Conservation (phyloP, 2,888 invertebrate species). For the Sarcophaga carnaria region DNA sequence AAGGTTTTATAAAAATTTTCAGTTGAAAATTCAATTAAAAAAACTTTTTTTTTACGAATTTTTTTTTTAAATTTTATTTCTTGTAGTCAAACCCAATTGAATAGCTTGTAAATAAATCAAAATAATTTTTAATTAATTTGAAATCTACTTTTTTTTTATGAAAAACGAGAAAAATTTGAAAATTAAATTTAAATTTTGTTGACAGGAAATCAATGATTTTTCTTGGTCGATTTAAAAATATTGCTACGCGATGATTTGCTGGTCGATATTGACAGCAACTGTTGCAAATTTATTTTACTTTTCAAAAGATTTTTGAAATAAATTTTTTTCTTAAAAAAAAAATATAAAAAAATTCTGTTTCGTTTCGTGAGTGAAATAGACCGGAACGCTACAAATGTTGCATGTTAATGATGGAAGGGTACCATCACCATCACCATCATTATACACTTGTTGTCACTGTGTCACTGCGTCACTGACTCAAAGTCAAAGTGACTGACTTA, state of each 20-base stretch:
- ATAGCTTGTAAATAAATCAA: too few relatives aligned
- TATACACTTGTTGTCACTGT: neutral
- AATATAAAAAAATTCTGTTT: neutral
- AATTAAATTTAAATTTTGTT: conserved; percentile 22
- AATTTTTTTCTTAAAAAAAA: neutral
- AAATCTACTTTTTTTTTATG: too few relatives aligned
- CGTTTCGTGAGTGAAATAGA: conserved; percentile 54
- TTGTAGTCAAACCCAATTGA: too few relatives aligned
- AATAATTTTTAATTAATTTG: too few relatives aligned
- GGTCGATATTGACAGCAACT: conserved; percentile 61
- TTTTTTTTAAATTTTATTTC: too few relatives aligned
- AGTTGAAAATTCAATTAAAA: too few relatives aligned
- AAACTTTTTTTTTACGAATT: too few relatives aligned
- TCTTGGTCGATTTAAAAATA: conserved; percentile 34
- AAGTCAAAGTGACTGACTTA: neutral
- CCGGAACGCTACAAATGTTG: conserved; percentile 57
- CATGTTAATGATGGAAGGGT: conserved; percentile 52
- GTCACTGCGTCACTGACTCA: neutral
- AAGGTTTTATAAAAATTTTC: too few relatives aligned
- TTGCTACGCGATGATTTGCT: conserved; percentile 47
- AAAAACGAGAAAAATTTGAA: too few relatives aligned
- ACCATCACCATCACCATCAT: neutral
- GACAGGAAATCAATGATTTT: conserved; percentile 59
- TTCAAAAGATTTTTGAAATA: neutral
- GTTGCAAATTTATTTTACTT: conserved; percentile 60